Percentiles rank a stretch among this genome's conserved stretches.
phyloP scores from a whole-genome alignment of 2,888 invertebrate genomes.

The Yponomeuta evonymella region DNA sequence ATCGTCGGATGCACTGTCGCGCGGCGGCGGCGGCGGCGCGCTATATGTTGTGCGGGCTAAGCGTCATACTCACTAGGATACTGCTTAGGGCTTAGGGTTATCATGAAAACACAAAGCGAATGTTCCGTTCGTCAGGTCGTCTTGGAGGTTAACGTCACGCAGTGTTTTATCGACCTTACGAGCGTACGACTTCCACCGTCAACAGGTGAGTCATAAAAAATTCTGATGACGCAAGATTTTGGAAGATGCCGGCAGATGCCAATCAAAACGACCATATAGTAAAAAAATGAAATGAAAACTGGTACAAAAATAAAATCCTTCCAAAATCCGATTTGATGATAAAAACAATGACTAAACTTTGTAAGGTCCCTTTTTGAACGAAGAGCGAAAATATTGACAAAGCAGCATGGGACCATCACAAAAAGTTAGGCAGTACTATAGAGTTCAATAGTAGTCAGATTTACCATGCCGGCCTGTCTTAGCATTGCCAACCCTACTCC shows the following conservation, averaged over 20 bases:
- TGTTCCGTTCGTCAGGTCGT: slow-evolving; percentile 9
- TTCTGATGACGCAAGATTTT: not conserved
- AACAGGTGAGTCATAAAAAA: slow-evolving; percentile 22
- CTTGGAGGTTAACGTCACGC: slow-evolving; percentile 4
- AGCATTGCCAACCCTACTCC: not conserved
- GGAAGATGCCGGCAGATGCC: not conserved
- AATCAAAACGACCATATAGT: not conserved
- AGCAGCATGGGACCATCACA: not conserved
- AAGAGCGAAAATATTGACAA: not conserved
- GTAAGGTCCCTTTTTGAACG: slow-evolving; percentile 4
- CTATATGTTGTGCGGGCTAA: slow-evolving; percentile 38
- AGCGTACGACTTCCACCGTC: slow-evolving; percentile 22
- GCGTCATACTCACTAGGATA: slow-evolving; percentile 8
- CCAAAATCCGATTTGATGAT: not conserved
- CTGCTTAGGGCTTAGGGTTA: slow-evolving; percentile 10
- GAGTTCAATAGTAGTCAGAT: too few relatives aligned
- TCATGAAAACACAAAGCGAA: slow-evolving; percentile 10
- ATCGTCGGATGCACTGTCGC: slow-evolving; percentile 39
- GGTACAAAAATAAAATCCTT: not conserved
- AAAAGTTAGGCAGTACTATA: not conserved
- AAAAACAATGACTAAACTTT: not conserved
- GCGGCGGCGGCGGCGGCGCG: slow-evolving; percentile 58
- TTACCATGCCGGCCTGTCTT: not conserved
- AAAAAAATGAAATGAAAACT: not conserved
- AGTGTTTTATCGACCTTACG: slow-evolving; percentile 14